Evolutionary conservation across 1,140 invertebrate genomes (phyloP), one percentile per base, ranked within the genome.

Genomic region (Anadara kagoshimensis): DNA sequence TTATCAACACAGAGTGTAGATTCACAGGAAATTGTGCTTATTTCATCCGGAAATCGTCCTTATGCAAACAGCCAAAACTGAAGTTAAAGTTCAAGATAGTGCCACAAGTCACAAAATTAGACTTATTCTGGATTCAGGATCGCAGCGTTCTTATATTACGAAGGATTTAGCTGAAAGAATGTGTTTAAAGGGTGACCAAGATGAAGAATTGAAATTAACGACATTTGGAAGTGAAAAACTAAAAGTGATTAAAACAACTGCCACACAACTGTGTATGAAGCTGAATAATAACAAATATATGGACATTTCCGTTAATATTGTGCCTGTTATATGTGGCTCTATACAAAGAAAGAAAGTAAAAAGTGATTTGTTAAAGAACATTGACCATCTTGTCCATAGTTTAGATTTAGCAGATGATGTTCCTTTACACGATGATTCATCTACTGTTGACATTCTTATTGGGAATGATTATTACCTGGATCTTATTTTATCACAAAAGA

Each of bases 21-120:
- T 53, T 8, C 51, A 53, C 8, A 16, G 14, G 61, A 76, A 53
- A 71, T 56, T 44, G 26, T 26, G 16, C 7, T 76, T 1, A 18
- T 76, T 1, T 61, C 74, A 45, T 66, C 74, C n/a, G 26, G 64
- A 72, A 43, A 72, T 68, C n/a, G 69, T 76, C 24, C 22, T 76
- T 11, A 76, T 76, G 75, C 75, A 76, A 45, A 76, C 75, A 22
- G 75, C 69, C 5, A 65, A 53, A 24, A 54, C 59, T 45, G 62
- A 67, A n/a, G n/a, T n/a, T n/a, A n/a, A n/a, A n/a, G n/a, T n/a
- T n/a, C n/a, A n/a, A n/a, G n/a, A n/a, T n/a, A 41, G 44, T 76
- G 12, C 11, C 16, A 3, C 45, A 59, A 5, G 20, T 59, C 5
- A 63, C 20, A 20, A 10, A 45, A 53, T 20, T 20, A 53, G 51